Evolutionary conservation across 2,888 invertebrate genomes (phyloP).

Genomic region (Glaucopsyche alexis): DNA sequence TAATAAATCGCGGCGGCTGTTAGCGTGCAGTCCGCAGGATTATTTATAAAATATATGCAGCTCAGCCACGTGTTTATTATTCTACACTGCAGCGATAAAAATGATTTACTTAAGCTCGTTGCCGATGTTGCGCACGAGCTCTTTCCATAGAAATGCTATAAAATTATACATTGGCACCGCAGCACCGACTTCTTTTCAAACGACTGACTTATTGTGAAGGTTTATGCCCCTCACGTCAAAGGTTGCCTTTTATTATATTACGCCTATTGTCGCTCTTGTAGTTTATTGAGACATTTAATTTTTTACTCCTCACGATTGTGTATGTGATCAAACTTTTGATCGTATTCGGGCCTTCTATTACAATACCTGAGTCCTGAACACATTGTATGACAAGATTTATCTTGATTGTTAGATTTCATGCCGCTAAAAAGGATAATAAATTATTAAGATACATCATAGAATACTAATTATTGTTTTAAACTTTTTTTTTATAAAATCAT

Average conservation of each 20-base stretch:
- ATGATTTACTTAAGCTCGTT: slow-evolving; percentile 31
- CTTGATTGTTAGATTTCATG: not conserved
- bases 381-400: not conserved
- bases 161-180: slow-evolving; percentile 36
- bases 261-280: slow-evolving; percentile 23
- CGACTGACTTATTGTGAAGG: slow-evolving; percentile 27
- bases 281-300: slow-evolving; percentile 18
- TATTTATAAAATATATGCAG: slow-evolving; percentile 28
- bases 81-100: slow-evolving; percentile 31
- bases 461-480: too few species aligned
- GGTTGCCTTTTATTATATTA: slow-evolving; percentile 27
- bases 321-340: not conserved
- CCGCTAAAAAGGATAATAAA: not conserved
- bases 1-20: slow-evolving; percentile 16
- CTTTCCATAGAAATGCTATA: slow-evolving; percentile 34
- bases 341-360: not conserved
- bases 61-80: slow-evolving; percentile 28
- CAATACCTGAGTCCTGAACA: slow-evolving; percentile 5
- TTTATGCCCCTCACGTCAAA: slow-evolving; percentile 28
- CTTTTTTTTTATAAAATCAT: too few species aligned
- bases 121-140: slow-evolving; percentile 33
- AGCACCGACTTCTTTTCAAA: slow-evolving; percentile 30
- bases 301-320: slow-evolving; percentile 11
- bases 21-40: slow-evolving; percentile 26
- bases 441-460: not conserved